Evolutionary conservation across 2,113 vertebrate species (phyloP), one percentile per base, ranked within the genome.

Genomic region (Apodemus sylvaticus): DNA sequence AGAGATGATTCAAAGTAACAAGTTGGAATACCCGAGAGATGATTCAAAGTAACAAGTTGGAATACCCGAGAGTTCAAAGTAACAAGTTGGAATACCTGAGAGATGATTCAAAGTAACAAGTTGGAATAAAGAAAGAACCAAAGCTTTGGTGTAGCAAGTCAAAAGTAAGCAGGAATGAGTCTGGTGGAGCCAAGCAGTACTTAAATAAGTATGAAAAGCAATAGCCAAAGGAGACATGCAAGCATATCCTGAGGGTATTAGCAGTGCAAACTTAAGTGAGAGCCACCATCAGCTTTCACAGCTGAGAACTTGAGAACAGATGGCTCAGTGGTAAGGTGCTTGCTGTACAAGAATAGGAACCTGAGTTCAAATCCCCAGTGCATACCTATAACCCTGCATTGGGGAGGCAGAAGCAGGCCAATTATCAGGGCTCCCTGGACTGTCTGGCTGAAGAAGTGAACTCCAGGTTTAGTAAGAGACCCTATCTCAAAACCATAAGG

Each of bases 161-260:
- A 68, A n/a, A 1, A 36, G 24, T 82, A 39, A 55, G 36, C 70
- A 71, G 81, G 29, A 94, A 26, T 42, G 34, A 94, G 68, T 16
- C 12, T 36, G 24, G 19, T 26, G 48, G 92, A 86, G 60, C 24
- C 3, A 5, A 88, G 48, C 62, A 74, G 6, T 24, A 10, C 73
- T 77, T 76, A 91, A 88, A 89, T 78, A 79, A 66, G 53, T 79
- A 73, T 20, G 36, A 90, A 76, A 90, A 82, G 19, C n/a, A 62
- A 85, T 70, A 31, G 88, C 79, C 36, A 85, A 64, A 36, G 77
- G 48, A 79, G 76, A 92, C 71, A 58, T 39, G 77, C 1, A 81
- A 86, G 31, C 66, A 60, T 71, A 48, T 17, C 55, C 45, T 45
- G 20, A 90, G 51, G n/a, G 36, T 86, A 76, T 60, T 53, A 42